Base-by-base conservation (phyloP, 2,113 vertebrate species). In the Gallinago paraguaiae region DNA sequence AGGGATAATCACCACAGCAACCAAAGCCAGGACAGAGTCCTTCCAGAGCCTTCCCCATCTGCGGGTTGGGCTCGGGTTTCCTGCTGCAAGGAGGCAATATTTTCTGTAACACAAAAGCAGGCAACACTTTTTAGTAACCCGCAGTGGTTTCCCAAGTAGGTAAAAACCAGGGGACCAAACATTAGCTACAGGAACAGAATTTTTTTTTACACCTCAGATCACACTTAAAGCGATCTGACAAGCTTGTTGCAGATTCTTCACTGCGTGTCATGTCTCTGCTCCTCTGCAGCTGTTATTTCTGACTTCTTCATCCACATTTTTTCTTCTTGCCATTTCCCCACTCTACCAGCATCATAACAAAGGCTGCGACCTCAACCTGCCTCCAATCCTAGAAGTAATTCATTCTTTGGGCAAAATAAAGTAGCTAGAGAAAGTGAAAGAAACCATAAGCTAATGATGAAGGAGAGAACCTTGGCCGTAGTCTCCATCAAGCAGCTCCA, bases 1-100 rank as follows among this genome's bases (percentile, higher is more conserved):
- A 93, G 91, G 92, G 91, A 93, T 87, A 92, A 93, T 96, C 93
- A 94, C 96, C 91, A 94, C 95, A 97, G 91, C 95, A 96, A 96
- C 93, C 86, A 95, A 93, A 96, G 54, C 82, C 91, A 76, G 35
- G 53, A 77, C 51, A 57, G 65, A 95, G 91, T 59, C 92, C 70
- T 56, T 57, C 53, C 43, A 91, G 81, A 96, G 83, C 74, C 18
- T 78, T 86, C 76, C 2, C 7, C 75, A 57, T 89, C 78, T 72
- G 74, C 74, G 72, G 86, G 11, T 63, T 65, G 72, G 60, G 43
- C 81, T 87, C 83, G 43, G 86, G 70, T 94, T 91, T 93, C 81
- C 0, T 61, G 81, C 61, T 92, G 39, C 35, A 41, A 61, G 86
- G 56, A 95, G 53, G 67, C 50, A 72, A 13, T 79, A 79, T 54